These are phyloP conservation scores for Limonius californicus DNA, from an alignment of 1,140 invertebrate species.

Conservation along the genomic window DNA sequence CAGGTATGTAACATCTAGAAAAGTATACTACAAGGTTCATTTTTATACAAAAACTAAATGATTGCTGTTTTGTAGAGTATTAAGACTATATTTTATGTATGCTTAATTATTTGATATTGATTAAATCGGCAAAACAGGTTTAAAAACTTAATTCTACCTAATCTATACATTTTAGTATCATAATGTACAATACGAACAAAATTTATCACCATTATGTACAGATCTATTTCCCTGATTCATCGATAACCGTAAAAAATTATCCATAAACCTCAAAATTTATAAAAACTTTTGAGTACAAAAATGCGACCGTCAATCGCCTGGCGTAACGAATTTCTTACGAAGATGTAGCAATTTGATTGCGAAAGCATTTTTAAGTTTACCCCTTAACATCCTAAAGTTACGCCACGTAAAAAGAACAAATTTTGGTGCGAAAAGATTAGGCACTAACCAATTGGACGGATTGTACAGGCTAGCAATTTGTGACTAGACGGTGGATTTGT, in stretches of 20 bases:
- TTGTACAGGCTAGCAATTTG: slow-evolving; percentile 4
- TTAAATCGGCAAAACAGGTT: background rate
- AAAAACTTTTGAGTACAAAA: background rate
- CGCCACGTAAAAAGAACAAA: too few species aligned
- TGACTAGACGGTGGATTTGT: slow-evolving; percentile 6
- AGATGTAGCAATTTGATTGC: background rate
- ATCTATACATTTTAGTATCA: background rate
- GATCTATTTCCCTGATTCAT: background rate
- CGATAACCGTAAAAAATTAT: background rate
- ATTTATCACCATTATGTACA: background rate
- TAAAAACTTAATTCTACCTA: background rate
- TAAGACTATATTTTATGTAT: background rate
- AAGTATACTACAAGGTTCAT: too few species aligned
- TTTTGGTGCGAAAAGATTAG: slow-evolving; percentile 3
- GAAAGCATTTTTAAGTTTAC: background rate
- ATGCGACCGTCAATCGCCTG: too few species aligned
- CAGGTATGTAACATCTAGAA: too few species aligned
- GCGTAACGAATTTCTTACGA: too few species aligned
- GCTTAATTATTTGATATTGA: background rate
- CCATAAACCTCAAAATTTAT: background rate
- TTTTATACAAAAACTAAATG: too few species aligned
- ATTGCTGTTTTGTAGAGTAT: background rate
- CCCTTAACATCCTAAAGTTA: too few species aligned
- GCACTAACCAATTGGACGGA: slow-evolving; percentile 24
- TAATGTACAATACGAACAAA: background rate